Evolutionary conservation across 2,113 vertebrate species (phyloP).

Genomic region (Clarias batrachus): DNA sequence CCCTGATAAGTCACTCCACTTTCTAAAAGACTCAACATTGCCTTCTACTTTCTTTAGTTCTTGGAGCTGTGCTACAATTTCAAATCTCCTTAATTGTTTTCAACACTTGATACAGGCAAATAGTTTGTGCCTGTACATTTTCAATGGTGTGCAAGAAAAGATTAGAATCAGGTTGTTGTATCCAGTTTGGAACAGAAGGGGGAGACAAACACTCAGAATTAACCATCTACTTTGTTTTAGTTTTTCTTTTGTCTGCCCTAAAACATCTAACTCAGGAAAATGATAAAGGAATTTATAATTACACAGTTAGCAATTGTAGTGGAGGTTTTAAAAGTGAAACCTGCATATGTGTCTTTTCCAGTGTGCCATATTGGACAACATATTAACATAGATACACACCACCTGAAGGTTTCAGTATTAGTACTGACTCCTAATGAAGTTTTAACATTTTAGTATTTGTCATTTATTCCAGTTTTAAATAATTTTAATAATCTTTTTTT

Average conservation of each 20-base stretch:
- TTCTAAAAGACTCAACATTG: too few species aligned
- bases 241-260: background rate
- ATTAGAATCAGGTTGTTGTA: background rate
- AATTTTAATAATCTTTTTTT: background rate
- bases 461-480: background rate
- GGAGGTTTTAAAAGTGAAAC: background rate
- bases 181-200: constrained; percentile 31
- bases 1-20: too few species aligned
- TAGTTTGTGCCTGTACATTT: background rate
- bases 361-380: background rate
- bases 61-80: too few species aligned
- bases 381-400: too few species aligned
- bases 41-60: too few species aligned
- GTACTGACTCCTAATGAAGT: too few species aligned
- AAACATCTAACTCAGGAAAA: background rate
- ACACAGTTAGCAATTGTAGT: background rate
- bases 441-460: too few species aligned
- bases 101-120: too few species aligned
- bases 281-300: background rate
- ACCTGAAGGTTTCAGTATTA: background rate
- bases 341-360: background rate
- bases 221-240: background rate
- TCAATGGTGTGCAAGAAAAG: background rate
- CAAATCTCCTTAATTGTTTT: too few species aligned
- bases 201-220: constrained; percentile 43